phyloP scores from a whole-genome alignment of 1,140 invertebrate species.

The Mylabris phalerata region DNA sequence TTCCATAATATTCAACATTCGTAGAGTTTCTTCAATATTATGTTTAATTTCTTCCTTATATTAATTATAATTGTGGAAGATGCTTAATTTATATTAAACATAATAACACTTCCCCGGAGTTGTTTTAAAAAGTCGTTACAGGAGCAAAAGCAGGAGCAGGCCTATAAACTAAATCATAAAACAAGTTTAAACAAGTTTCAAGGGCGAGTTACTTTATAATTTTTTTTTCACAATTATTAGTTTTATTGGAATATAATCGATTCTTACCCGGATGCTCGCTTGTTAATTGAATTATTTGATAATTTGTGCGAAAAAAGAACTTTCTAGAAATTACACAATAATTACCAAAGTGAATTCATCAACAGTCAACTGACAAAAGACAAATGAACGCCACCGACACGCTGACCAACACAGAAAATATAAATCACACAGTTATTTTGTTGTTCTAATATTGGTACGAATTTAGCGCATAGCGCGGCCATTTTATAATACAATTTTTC shows the following conservation, averaged over 20 bases:
- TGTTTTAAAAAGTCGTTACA: conserved; percentile 5
- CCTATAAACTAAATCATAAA: conserved; percentile 27
- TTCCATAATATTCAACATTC: conserved; percentile 14
- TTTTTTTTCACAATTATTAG: neutral
- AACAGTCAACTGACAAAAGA: too few species aligned
- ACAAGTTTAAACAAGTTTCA: too few species aligned
- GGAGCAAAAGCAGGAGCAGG: conserved; percentile 33
- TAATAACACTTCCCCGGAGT: neutral
- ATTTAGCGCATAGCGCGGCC: too few species aligned
- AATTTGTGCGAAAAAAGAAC: neutral
- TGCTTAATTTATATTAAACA: neutral
- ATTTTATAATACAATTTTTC: too few species aligned
- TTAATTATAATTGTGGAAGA: too few species aligned
- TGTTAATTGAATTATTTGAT: neutral
- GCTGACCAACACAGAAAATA: too few species aligned
- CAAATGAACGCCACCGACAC: too few species aligned
- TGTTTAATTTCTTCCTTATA: too few species aligned
- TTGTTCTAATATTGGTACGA: too few species aligned
- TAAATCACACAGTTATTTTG: too few species aligned
- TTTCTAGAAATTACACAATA: neutral
- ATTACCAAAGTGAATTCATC: neutral
- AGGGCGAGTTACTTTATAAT: conserved; percentile 1
- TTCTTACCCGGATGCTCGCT: conserved; percentile 18
- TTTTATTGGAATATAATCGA: neutral
- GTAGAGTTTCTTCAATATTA: neutral